Percentiles rank a stretch among this genome's conserved stretches.
Conservation (phyloP, 2,113 vertebrate species). For the Chionomys nivalis region DNA sequence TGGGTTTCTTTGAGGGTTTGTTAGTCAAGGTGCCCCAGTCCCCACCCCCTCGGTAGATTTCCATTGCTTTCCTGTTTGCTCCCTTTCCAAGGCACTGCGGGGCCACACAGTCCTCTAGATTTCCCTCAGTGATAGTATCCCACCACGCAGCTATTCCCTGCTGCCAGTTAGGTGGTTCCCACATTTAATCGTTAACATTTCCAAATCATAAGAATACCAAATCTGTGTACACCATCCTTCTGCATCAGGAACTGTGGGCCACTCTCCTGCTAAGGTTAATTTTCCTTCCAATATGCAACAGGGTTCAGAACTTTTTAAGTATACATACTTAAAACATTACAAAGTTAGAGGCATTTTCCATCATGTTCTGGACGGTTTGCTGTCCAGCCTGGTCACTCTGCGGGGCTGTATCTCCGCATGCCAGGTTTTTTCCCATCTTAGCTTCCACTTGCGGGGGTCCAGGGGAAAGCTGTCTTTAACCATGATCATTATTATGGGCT, state of each 20-base stretch:
- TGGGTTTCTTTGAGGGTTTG: constrained; percentile 69
- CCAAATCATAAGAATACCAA: background rate
- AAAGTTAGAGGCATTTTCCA: background rate
- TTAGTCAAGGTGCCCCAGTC: background rate
- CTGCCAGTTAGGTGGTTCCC: background rate
- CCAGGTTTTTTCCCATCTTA: background rate
- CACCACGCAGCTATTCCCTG: background rate
- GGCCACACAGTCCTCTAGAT: background rate
- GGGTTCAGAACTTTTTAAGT: background rate
- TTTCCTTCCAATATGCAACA: background rate
- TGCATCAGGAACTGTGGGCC: background rate
- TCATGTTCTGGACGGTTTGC: background rate
- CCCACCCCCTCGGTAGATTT: constrained; percentile 69
- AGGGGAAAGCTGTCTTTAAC: background rate
- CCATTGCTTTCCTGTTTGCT: constrained; percentile 67
- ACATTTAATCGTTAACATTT: background rate
- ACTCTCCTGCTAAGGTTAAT: constrained; percentile 18
- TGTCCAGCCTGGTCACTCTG: background rate
- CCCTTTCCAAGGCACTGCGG: background rate
- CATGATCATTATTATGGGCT: background rate
- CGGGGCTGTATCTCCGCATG: background rate
- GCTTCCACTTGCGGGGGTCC: background rate
- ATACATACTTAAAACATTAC: background rate
- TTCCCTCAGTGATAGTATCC: background rate
- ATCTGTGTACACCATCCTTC: background rate